Conservation (phyloP, 2,888 invertebrate genomes). For the Dioctria rufipes region DNA sequence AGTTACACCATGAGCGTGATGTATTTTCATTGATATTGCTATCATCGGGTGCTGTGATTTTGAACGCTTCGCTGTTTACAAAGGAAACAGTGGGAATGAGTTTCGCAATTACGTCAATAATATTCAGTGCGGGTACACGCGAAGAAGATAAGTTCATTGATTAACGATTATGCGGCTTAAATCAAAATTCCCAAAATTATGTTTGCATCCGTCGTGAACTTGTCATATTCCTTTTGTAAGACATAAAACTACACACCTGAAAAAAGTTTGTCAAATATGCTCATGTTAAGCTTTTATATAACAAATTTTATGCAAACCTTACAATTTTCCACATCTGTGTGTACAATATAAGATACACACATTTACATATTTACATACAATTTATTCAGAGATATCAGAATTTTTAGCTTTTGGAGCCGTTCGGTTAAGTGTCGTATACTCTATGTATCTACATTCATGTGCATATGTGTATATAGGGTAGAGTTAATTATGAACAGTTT, state of each 20-base stretch:
- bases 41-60: slow-evolving; percentile 40
- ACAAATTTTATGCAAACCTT: too few relatives aligned
- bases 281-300: too few relatives aligned
- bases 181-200: slow-evolving; percentile 1
- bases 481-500: too few relatives aligned
- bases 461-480: too few relatives aligned
- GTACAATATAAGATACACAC: too few relatives aligned
- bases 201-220: background rate
- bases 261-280: background rate
- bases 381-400: too few relatives aligned
- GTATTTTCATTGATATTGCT: slow-evolving; percentile 31
- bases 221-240: background rate
- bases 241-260: background rate
- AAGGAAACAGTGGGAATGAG: slow-evolving; percentile 45
- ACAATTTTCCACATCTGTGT: too few relatives aligned
- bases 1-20: slow-evolving; percentile 30
- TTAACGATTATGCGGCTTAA: background rate
- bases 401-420: too few relatives aligned
- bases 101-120: slow-evolving; percentile 47
- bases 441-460: too few relatives aligned
- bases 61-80: slow-evolving; percentile 35
- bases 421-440: too few relatives aligned
- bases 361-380: too few relatives aligned
- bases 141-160: slow-evolving; percentile 5
- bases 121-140: background rate